Conservation (phyloP, 2,888 invertebrate genomes). For the Epinotia ramella region DNA sequence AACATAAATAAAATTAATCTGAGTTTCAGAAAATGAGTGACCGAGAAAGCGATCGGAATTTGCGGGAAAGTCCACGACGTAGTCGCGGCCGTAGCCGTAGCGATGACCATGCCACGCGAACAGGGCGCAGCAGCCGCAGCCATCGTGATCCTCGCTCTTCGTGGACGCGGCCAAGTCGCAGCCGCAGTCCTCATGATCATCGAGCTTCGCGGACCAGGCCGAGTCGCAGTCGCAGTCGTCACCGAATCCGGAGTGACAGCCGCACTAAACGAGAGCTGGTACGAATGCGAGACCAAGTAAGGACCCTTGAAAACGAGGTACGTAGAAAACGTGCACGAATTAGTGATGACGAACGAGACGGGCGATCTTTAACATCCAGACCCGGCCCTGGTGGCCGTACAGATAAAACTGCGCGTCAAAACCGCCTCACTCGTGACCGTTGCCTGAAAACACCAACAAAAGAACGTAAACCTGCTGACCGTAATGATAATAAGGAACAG, state of each 20-base stretch:
- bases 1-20: too few relatives aligned
- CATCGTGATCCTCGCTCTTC: constrained; percentile 11
- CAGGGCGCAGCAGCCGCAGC: constrained; percentile 5
- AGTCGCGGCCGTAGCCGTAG: constrained; percentile 5
- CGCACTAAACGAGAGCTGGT: constrained; percentile 13
- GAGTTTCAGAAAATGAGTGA: constrained; percentile 22
- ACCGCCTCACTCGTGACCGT: constrained; percentile 1
- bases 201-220: constrained; percentile 19
- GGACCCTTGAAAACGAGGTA: constrained; percentile 6
- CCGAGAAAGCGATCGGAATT: neutral
- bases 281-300: neutral
- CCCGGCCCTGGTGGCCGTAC: neutral
- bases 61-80: neutral
- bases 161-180: neutral
- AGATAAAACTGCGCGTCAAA: neutral
- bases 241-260: neutral
- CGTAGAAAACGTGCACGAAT: constrained; percentile 12
- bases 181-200: neutral
- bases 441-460: neutral
- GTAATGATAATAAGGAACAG: too few relatives aligned
- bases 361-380: neutral
- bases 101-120: neutral
- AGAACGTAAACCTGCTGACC: neutral
- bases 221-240: constrained; percentile 7
- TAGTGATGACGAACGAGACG: constrained; percentile 9